Evolutionary conservation across 2,888 invertebrate genomes (phyloP).

Genomic region (Ypsolopha scabrella): DNA sequence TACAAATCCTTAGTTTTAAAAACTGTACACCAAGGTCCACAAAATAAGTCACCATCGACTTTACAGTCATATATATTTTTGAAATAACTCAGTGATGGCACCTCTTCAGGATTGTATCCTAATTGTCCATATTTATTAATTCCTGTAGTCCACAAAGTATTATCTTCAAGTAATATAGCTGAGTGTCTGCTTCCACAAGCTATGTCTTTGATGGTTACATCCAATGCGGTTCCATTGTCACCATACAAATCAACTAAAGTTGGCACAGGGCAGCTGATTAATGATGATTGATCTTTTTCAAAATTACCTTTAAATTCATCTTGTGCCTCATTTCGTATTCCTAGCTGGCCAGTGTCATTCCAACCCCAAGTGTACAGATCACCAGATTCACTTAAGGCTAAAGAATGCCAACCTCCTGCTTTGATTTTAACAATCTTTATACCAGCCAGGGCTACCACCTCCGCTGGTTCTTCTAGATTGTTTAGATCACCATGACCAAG

Average conservation of each 20-base stretch:
- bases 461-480: constrained; percentile 70
- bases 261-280: constrained; percentile 38
- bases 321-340: constrained; percentile 61
- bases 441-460: constrained; percentile 82
- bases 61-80: constrained; percentile 30
- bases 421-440: constrained; percentile 77
- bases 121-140: constrained; percentile 88
- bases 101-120: constrained; percentile 45
- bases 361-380: constrained; percentile 94
- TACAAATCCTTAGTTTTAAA: constrained; percentile 12
- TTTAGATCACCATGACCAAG: constrained; percentile 83
- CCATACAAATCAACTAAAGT: constrained; percentile 45
- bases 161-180: constrained; percentile 74
- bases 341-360: constrained; percentile 90
- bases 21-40: constrained; percentile 53
- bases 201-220: constrained; percentile 68
- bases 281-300: constrained; percentile 4
- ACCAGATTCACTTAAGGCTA: constrained; percentile 81
- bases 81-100: constrained; percentile 31
- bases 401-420: constrained; percentile 90
- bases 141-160: constrained; percentile 80
- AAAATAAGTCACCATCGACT: constrained; percentile 22
- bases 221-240: constrained; percentile 46
- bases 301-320: constrained; percentile 13
- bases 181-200: constrained; percentile 85